phyloP scores from a whole-genome alignment of 2,888 invertebrate species.

The Caenorhabditis zanzibari region DNA sequence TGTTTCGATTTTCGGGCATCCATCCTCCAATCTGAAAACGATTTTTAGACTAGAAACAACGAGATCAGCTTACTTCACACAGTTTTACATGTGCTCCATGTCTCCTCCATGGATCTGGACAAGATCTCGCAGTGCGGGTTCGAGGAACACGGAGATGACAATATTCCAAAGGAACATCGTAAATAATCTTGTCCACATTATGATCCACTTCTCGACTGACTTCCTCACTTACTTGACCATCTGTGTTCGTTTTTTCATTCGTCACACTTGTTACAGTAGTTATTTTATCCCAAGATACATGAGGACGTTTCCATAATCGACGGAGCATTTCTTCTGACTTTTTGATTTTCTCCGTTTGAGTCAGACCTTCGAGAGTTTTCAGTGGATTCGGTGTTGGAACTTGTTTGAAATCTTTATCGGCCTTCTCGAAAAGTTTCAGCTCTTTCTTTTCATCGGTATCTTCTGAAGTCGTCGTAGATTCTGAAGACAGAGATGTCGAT shows the following conservation, averaged over 20 bases:
- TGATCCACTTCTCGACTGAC: conserved; percentile 12
- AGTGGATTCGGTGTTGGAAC: background rate
- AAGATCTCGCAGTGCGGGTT: conserved; percentile 34
- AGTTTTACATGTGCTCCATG: conserved; percentile 60
- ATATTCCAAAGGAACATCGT: conserved; percentile 52
- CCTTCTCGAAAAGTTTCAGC: background rate
- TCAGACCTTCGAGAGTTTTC: conserved; percentile 31
- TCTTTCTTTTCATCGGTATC: conserved; percentile 18
- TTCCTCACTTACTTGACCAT: conserved; percentile 39
- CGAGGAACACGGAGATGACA: conserved; percentile 29
- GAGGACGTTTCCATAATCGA: conserved; percentile 49
- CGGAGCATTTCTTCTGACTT: conserved; percentile 57
- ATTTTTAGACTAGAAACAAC: background rate
- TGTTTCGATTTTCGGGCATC: conserved; percentile 36
- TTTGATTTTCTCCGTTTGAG: conserved; percentile 15
- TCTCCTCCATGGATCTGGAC: conserved; percentile 63
- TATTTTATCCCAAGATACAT: conserved; percentile 36
- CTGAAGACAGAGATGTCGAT: conserved; percentile 21
- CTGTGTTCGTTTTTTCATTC: conserved; percentile 25
- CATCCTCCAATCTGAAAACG: conserved; percentile 54
- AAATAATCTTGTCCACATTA: conserved; percentile 25
- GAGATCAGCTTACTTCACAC: conserved; percentile 38
- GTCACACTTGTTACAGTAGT: conserved; percentile 33
- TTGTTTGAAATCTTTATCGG: background rate
- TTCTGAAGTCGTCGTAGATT: conserved; percentile 23